Evolutionary conservation across 2,888 invertebrate species (phyloP), one percentile per base, ranked within the genome.

Genomic region (Dolichopus griseipennis): DNA sequence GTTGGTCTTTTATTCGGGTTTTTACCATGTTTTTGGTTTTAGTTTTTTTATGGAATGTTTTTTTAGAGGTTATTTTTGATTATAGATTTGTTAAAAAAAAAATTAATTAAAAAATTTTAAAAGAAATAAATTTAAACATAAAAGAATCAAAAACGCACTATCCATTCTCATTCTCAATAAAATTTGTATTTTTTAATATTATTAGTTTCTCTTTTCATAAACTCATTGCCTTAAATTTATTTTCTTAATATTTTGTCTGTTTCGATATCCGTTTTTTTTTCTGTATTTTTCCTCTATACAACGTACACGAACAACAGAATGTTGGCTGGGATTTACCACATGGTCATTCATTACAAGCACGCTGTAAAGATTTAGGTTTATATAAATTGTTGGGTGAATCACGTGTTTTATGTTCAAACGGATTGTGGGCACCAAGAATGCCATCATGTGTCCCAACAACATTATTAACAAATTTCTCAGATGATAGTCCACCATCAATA

Each of bases 371-470:
- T 76, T 84, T 93, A 73, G 93, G 94, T 41, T 85, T 91, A 75
- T 93, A 92, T 83, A 93, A 93, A 82, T 84, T 93, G 73, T 84
- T 90, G 70, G 94, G 94, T 33, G 90, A 91, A 67, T 85, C 89
- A n/a, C 82, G 85, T 67, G 83, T 93, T 61, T 85, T 87, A 43
- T 94, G 94, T 78, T 90, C 90, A 73, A 92, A 94, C 76, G 93
- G 93, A 2, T 86, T 86, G 67, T 94, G 94, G 93, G 86, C 86
- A 33, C 87, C 89, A 1, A 87, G 82, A 21, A 83, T 91, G 77
- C 93, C 94, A 1, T 88, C 90, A 70, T 94, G 94, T 77, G 89
- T 91, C 43, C 91, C 92, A n/a, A 94, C 94, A 37, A 92, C 92
- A 1, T 83, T 91, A 61, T 84, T 94, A 72, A 92, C 92, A 62